Base-by-base conservation (phyloP, 2,888 invertebrate genomes). In the Tachina grossa region DNA sequence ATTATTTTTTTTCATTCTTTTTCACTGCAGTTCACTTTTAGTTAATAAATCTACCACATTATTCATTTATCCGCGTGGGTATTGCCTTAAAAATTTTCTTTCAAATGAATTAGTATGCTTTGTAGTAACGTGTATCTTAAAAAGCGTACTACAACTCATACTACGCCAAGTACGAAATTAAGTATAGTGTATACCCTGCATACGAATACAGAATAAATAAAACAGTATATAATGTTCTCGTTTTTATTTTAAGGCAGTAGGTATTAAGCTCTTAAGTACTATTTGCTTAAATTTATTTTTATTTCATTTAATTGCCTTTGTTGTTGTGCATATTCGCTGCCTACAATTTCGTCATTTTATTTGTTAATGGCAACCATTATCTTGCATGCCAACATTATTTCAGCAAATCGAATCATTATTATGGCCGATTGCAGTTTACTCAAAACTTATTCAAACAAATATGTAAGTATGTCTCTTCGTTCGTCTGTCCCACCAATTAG, bases 381-480 rank as follows among this genome's bases (percentile, higher is more conserved):
- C 80, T 84, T 82, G 87, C 89, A 88, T 90, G 91, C 90, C 91
- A 91, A 89, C 89, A 88, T 88, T 88, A 88, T 89, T 87, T 76
- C 81, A 89, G 88, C 90, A 90, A 91, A 91, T 91, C 91, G 91
- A 91, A 91, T 91, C 90, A 91, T 91, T 89, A 89, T 90, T 90
- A 90, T 91, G 90, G 89, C 89, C 91, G 90, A 88, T 88, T 91
- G 90, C 89, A 89, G 90, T 89, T 90, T 90, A 89, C 89, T 90
- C 88, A 91, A 90, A 90, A 90, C 89, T 89, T 88, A 90, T 90
- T 90, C 89, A 88, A 51, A 83, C 61, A 80, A 76, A 71, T 55
- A 76, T 39, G 39, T 59, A 80, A 76, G 66, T 55, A 76, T 39
- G 39, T 59, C n/a, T 51, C 9, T 45, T 14, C 16, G 88, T 88